Base-by-base conservation (phyloP, 2,113 vertebrate species). In the Coptodon bakossiorum region DNA sequence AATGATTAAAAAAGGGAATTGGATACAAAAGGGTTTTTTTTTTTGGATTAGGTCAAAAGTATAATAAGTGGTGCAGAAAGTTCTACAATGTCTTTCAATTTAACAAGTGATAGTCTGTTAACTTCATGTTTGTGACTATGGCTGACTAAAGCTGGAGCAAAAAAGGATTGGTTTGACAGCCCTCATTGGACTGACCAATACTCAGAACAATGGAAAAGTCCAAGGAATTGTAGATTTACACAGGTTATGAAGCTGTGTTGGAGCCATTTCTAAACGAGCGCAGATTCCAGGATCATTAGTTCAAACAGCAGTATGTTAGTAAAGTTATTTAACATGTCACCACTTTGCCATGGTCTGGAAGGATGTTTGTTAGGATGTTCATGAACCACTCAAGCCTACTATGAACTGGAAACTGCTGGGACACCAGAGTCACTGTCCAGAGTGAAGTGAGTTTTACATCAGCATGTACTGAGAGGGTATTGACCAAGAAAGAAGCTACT, bases 281-380 rank as follows among this genome's bases (percentile, higher is more conserved):
- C 31, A 63, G 59, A 63, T 63, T 63, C 31, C 17, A 63, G 31
- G 59, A 63, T 0, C 17, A n/a, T 36, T 36, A 7, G 17, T 63
- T 36, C 59, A 63, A 63, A 63, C 31, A 63, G 9, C 31, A 36
- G 31, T 3, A 63, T 36, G 9, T 36, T 36, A n/a, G 59, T 36
- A 63, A 63, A 63, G 0, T 63, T 63, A 34, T 63, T 63, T 34
- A 19, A 63, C 16, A 34, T 63, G 5, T 63, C 59, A n/a, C 31
- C 0, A 63, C 59, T 63, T 63, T 59, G 14, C 27, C 57, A 3
- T 0, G 9, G 31, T 36, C 17, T n/a, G 59, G 31, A 63, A 0
- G 31, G 56, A 57, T 57, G 1, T 16, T 34, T 19, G 9, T 63
- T 34, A 63, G 29, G 59, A 34, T 34, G 29, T 63, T 63, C 59